A percentile compares a stretch with the other conserved stretches of the same genome.
phyloP scores from a whole-genome alignment of 1,140 invertebrate species.

The Euglossa dilemma region DNA sequence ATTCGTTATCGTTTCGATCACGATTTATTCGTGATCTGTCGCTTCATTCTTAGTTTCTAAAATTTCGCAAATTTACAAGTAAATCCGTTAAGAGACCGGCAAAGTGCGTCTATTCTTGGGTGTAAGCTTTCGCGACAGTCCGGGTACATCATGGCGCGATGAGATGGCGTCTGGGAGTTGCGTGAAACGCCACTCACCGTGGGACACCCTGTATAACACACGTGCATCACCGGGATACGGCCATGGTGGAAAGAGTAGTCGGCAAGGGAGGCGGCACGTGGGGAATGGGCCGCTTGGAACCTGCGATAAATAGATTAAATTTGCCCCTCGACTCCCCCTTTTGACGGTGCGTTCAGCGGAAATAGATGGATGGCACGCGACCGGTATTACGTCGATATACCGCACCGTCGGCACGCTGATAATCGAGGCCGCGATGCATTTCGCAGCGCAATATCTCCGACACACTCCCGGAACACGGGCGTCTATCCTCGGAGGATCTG shows the following conservation, averaged over 20 bases:
- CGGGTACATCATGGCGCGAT: too few species aligned
- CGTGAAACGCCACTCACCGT: too few species aligned
- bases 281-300: slow-evolving; percentile 6
- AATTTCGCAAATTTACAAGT: too few species aligned
- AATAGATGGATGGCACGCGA: slow-evolving; percentile 76
- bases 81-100: too few species aligned
- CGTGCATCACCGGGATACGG: slow-evolving; percentile 35
- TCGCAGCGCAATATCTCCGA: slow-evolving; percentile 15
- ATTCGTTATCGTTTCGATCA: too few species aligned
- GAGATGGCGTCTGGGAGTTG: too few species aligned
- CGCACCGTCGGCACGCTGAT: slow-evolving; percentile 40
- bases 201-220: neutral
- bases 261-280: neutral
- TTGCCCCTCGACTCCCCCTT: slow-evolving; percentile 64
- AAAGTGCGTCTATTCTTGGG: too few species aligned
- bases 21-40: too few species aligned
- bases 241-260: neutral
- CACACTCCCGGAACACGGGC: neutral
- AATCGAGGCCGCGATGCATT: slow-evolving; percentile 20
- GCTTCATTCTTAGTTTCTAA: too few species aligned
- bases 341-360: slow-evolving; percentile 71
- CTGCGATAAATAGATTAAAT: slow-evolving; percentile 76
- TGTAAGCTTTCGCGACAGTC: too few species aligned
- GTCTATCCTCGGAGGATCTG: slow-evolving; percentile 22
- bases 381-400: slow-evolving; percentile 49